These are phyloP conservation scores for Streptopelia turtur DNA, from an alignment of 2,797 vertebrate genomes.

Conservation along the genomic window DNA sequence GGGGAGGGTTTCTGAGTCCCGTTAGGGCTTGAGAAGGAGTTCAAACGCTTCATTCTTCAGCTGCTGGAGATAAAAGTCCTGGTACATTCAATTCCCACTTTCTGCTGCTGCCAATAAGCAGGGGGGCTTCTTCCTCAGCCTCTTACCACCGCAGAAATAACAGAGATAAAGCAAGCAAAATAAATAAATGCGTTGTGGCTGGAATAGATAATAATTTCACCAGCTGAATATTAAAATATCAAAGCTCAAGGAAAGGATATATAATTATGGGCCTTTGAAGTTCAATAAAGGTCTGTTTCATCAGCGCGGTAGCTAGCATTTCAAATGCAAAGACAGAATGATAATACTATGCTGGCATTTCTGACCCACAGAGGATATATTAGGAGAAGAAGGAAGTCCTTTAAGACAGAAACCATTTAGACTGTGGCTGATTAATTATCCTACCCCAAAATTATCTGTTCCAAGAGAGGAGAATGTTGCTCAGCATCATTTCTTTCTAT, in stretches of 20 bases:
- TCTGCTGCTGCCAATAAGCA: constrained; percentile 67
- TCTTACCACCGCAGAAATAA: constrained; percentile 74
- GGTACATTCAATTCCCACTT: constrained; percentile 69
- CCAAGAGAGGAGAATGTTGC: background rate
- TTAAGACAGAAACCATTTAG: constrained; percentile 34
- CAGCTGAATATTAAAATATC: constrained; percentile 80
- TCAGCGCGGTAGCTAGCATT: constrained; percentile 51
- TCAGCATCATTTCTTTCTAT: background rate
- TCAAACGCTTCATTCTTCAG: constrained; percentile 62
- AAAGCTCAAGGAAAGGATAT: constrained; percentile 74
- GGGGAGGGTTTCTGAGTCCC: constrained; percentile 25
- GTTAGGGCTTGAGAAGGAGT: constrained; percentile 37
- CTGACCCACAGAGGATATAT: constrained; percentile 53
- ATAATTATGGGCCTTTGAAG: constrained; percentile 78
- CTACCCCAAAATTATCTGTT: background rate
- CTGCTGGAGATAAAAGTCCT: constrained; percentile 76
- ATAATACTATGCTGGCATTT: constrained; percentile 65
- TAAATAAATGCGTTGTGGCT: constrained; percentile 76
- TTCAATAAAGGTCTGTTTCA: constrained; percentile 74
- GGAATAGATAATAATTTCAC: constrained; percentile 79
- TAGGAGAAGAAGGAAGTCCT: constrained; percentile 67
- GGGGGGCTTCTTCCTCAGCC: constrained; percentile 66
- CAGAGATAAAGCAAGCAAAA: constrained; percentile 78
- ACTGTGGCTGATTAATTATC: constrained; percentile 34
- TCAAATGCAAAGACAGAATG: constrained; percentile 71